Percentiles rank a stretch among this genome's conserved stretches.
These are phyloP conservation scores for Lycopodina hypogea DNA, from an alignment of 37 sponge, comb jelly and placozoan species.

Conservation along the genomic window DNA sequence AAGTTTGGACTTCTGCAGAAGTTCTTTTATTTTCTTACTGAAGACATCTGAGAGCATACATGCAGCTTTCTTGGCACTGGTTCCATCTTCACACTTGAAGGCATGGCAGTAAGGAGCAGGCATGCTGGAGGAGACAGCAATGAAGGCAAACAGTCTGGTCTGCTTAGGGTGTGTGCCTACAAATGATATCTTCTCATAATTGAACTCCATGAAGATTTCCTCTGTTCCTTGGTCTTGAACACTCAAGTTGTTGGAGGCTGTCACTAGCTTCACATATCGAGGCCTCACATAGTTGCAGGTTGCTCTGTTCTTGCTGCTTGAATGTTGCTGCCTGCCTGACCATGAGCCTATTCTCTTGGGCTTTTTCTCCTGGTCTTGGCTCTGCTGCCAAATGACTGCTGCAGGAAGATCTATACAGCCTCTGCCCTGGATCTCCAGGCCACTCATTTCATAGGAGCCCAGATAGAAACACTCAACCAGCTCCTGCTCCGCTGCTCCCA, in stretches of 20 bases:
- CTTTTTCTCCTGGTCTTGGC: slow-evolving; percentile 42
- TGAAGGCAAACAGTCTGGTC: slow-evolving; percentile 58
- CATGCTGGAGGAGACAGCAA: slow-evolving; percentile 22
- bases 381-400: slow-evolving; percentile 44
- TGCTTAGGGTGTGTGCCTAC: slow-evolving; percentile 58
- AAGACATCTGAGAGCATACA: slow-evolving; percentile 38
- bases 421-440: slow-evolving; percentile 42
- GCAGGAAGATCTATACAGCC: slow-evolving; percentile 66
- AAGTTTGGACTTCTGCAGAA: background rate
- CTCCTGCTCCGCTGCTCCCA: background rate
- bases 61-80: slow-evolving; percentile 26
- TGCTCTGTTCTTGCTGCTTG: background rate
- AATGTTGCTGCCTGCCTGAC: background rate
- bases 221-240: slow-evolving; percentile 34
- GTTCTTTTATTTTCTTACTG: slow-evolving; percentile 20
- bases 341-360: slow-evolving; percentile 12
- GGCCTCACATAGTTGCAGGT: background rate
- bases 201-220: slow-evolving; percentile 31
- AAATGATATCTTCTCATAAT: slow-evolving; percentile 47
- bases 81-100: slow-evolving; percentile 62
- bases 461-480: slow-evolving; percentile 68
- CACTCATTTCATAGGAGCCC: slow-evolving; percentile 69
- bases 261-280: slow-evolving; percentile 49
- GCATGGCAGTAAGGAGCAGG: slow-evolving; percentile 59
- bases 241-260: slow-evolving; percentile 20